Percentiles rank a stretch among this genome's conserved stretches.
phyloP scores from a whole-genome alignment of 1,140 invertebrate genomes.

The Drosophila pectinifera region DNA sequence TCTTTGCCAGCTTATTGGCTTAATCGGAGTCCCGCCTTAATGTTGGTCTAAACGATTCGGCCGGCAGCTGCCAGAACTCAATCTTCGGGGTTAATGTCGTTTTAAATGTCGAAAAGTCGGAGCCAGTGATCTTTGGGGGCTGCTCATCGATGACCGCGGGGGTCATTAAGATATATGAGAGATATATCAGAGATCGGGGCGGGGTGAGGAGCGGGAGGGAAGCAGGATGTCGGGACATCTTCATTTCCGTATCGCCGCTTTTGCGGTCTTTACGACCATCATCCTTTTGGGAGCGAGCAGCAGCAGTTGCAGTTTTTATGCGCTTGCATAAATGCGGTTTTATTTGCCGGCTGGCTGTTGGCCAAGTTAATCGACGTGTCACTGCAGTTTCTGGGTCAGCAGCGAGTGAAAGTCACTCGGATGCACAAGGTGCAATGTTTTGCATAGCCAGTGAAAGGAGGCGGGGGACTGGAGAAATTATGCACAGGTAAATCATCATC shows the following conservation, averaged over 20 bases:
- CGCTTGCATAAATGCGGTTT: constrained; percentile 65
- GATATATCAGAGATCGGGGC: no score
- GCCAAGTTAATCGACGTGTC: constrained; percentile 51
- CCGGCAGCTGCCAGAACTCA: constrained; percentile 37
- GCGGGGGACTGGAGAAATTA: not conserved
- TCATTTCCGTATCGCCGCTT: constrained; percentile 62
- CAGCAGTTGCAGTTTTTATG: constrained; percentile 70
- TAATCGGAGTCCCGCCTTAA: not conserved
- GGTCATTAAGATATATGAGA: constrained; percentile 62
- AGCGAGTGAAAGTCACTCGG: constrained; percentile 64
- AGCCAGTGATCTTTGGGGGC: constrained; percentile 19
- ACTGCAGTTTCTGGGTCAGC: constrained; percentile 61
- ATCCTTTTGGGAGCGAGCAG: constrained; percentile 24
- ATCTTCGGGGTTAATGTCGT: constrained; percentile 46
- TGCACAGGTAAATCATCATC: constrained; percentile 12
- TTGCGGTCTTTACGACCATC: constrained; percentile 54
- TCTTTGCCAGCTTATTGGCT: constrained; percentile 35
- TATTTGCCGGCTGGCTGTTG: constrained; percentile 31
- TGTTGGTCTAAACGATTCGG: constrained; percentile 17
- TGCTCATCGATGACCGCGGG: constrained; percentile 32
- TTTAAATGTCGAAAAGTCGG: constrained; percentile 41
- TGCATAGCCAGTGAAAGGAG: constrained; percentile 32
- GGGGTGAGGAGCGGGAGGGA: not conserved
- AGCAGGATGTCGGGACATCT: constrained; percentile 71
- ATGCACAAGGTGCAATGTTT: constrained; percentile 69